Evolutionary conservation across 1,140 invertebrate species (phyloP).

Genomic region (Lepidurus packardi): DNA sequence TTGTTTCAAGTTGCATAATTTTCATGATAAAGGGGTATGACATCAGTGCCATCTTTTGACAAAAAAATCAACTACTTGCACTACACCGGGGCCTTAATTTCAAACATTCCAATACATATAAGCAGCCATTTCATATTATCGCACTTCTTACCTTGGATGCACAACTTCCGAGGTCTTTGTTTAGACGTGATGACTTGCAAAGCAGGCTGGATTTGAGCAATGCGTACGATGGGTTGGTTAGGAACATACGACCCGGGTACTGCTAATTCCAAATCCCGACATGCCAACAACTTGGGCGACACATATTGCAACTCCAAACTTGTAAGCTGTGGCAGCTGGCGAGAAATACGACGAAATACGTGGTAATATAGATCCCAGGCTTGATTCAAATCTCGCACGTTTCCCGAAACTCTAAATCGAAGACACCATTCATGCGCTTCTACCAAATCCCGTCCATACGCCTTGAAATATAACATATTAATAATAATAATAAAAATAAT

Average conservation of each 20-base stretch:
- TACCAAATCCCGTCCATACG: slow-evolving; percentile 86
- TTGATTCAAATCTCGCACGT: slow-evolving; percentile 86
- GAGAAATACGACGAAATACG: slow-evolving; percentile 88
- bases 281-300: slow-evolving; percentile 81
- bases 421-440: slow-evolving; percentile 94
- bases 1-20: too few relatives aligned
- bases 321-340: slow-evolving; percentile 85
- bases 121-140: background rate
- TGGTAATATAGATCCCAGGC: slow-evolving; percentile 99
- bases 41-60: background rate
- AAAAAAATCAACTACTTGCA: background rate
- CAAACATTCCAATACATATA: background rate
- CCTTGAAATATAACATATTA: slow-evolving; percentile 44
- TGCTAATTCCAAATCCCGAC: slow-evolving; percentile 48
- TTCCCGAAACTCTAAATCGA: slow-evolving; percentile 73
- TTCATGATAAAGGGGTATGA: too few relatives aligned
- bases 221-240: slow-evolving; percentile 74
- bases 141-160: slow-evolving; percentile 64
- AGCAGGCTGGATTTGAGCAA: slow-evolving; percentile 76
- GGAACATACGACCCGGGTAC: slow-evolving; percentile 85
- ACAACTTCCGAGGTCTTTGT: slow-evolving; percentile 90
- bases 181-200: slow-evolving; percentile 93
- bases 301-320: slow-evolving; percentile 91
- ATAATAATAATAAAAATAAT: too few relatives aligned
- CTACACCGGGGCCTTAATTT: background rate